Percentiles rank a stretch among this genome's conserved stretches.
Conservation (phyloP, 1,140 invertebrate species). For the Drosophila parabipectinata region DNA sequence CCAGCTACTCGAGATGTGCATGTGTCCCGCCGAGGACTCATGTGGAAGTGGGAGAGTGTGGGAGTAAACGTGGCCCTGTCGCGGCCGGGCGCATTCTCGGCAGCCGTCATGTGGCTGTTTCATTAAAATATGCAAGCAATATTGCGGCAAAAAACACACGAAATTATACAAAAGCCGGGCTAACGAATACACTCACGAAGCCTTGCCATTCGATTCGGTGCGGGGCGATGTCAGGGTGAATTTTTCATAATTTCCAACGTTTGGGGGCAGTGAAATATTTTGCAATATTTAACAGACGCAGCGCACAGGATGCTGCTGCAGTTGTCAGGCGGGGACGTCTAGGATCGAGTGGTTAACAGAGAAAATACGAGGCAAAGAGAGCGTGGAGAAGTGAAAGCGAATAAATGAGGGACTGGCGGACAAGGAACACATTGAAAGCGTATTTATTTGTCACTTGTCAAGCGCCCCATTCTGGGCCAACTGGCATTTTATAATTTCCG, state of each 20-base stretch:
- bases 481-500: conserved; percentile 77
- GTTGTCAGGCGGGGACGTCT: conserved; percentile 57
- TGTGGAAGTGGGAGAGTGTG: neutral
- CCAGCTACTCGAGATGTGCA: conserved; percentile 56
- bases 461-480: conserved; percentile 42
- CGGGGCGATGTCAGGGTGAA: conserved; percentile 35
- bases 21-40: conserved; percentile 15
- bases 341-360: conserved; percentile 60
- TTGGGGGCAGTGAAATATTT: conserved; percentile 56
- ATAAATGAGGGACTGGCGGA: conserved; percentile 31
- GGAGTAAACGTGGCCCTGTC: conserved; percentile 20
- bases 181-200: conserved; percentile 19
- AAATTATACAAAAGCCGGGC: conserved; percentile 63
- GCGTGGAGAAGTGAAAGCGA: neutral
- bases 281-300: conserved; percentile 69
- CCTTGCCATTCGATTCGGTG: conserved; percentile 3
- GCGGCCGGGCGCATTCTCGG: conserved; percentile 32
- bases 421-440: conserved; percentile 71
- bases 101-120: conserved; percentile 70
- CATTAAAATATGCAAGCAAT: conserved; percentile 82
- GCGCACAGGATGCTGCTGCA: conserved; percentile 38
- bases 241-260: conserved; percentile 78
- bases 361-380: neutral
- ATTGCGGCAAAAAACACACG: conserved; percentile 78
- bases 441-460: conserved; percentile 83